phyloP scores from a whole-genome alignment of 2,888 invertebrate genomes.

The Artemia sp. region DNA sequence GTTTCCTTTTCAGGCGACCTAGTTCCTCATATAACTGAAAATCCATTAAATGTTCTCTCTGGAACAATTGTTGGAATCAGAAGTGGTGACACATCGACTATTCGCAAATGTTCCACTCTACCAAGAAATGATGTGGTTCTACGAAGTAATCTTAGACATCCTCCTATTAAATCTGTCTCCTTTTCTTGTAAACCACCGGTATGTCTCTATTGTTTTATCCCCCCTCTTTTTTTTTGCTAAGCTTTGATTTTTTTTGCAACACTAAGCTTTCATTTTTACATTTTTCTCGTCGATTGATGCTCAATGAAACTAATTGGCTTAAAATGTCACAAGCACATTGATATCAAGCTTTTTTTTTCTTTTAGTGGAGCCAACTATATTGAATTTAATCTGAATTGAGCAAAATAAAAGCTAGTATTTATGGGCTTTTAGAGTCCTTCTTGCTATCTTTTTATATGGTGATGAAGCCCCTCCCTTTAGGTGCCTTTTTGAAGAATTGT shows the following conservation, averaged over 20 bases:
- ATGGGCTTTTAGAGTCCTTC: too few species aligned
- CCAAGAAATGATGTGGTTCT: background rate
- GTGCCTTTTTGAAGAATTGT: too few species aligned
- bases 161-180: background rate
- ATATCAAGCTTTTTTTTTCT: background rate
- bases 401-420: too few species aligned
- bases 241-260: too few species aligned
- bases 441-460: too few species aligned
- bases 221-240: background rate
- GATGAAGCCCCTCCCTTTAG: too few species aligned
- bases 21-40: slow-evolving; percentile 21
- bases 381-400: too few species aligned
- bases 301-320: too few species aligned
- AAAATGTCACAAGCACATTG: too few species aligned
- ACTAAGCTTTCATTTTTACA: too few species aligned
- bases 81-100: background rate
- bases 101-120: background rate
- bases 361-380: too few species aligned
- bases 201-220: background rate
- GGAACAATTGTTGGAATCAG: background rate
- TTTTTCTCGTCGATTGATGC: too few species aligned
- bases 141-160: background rate
- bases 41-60: slow-evolving; percentile 20
- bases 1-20: slow-evolving; percentile 13
- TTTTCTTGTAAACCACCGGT: slow-evolving; percentile 8